Base-by-base conservation (phyloP, 2,888 invertebrate genomes). In the Nudaria mundana region DNA sequence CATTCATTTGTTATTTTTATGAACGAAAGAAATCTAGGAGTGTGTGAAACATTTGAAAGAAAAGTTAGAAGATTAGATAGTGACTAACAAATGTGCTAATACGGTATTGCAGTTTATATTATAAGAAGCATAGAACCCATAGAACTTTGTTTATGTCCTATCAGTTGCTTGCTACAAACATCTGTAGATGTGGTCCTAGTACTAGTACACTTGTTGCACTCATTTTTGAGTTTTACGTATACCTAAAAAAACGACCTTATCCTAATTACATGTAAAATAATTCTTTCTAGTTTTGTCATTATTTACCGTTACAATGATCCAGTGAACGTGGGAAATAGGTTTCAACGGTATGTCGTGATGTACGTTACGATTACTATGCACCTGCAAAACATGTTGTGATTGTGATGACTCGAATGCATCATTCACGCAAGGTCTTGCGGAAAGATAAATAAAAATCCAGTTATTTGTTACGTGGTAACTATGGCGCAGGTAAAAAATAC, bases 201-300 rank as follows among this genome's bases (percentile, higher is more conserved):
- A 57, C 49, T 66, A 56, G 23, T 58, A 64, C 71, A 75, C 76
- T 77, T 77, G 76, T 75, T 77, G 74, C 82, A 78, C 68, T 75
- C 64, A 84, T 81, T 85, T 87, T 87, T 79, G 75, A 78, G 78
- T 81, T 63, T n/a, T n/a, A n/a, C n/a, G n/a, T n/a, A n/a, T n/a
- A n/a, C n/a, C n/a, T n/a, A n/a, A n/a, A n/a, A n/a, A n/a, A n/a
- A 84, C 81, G 73, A 76, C 70, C 52, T 51, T 71, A 71, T 53
- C 66, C 59, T 70, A 71, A 68, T 76, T 67, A 71, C 65, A 68
- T 71, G 58, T 52, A 48, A 55, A 44, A 63, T 52, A 62, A 68
- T 66, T 63, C 52, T n/a, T n/a, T n/a, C n/a, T n/a, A n/a, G 59
- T 66, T 64, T 71, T 71, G 73, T 71, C 67, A 64, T 61, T 58